phyloP scores from a whole-genome alignment of 2,113 vertebrate species.

The Ranitomeya imitator region DNA sequence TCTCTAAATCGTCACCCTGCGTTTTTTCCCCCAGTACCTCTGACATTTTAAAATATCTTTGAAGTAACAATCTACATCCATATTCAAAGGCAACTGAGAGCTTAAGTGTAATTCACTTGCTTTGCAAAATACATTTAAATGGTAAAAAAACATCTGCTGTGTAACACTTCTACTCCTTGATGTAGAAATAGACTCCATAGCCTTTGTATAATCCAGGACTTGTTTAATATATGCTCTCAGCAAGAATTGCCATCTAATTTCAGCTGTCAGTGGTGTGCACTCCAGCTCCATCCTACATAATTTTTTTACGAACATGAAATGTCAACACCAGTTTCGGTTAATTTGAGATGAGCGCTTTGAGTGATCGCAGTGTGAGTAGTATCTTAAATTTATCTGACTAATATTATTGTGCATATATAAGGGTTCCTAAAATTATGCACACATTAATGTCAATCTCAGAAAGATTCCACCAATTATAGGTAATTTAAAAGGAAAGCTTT shows the following conservation, averaged over 20 bases:
- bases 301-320: slow-evolving; percentile 41
- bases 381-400: neutral
- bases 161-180: slow-evolving; percentile 29
- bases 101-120: neutral
- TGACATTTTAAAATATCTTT: slow-evolving; percentile 9
- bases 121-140: slow-evolving; percentile 10
- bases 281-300: slow-evolving; percentile 1
- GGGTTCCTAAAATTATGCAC: neutral
- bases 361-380: neutral
- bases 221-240: slow-evolving; percentile 40
- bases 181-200: neutral
- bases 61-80: neutral
- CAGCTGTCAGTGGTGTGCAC: slow-evolving; percentile 30
- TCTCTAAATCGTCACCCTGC: neutral
- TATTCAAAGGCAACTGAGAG: neutral
- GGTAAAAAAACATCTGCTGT: slow-evolving; percentile 28
- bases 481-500: no score
- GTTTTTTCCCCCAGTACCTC: neutral
- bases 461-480: neutral
- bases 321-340: slow-evolving; percentile 22
- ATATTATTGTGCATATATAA: neutral
- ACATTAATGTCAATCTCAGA: neutral
- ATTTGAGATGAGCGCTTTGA: neutral
- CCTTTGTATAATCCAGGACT: neutral
- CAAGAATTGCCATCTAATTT: slow-evolving; percentile 32